Evolutionary conservation across 2,888 invertebrate species (phyloP).

Genomic region (Mesodorylaimus sp.): DNA sequence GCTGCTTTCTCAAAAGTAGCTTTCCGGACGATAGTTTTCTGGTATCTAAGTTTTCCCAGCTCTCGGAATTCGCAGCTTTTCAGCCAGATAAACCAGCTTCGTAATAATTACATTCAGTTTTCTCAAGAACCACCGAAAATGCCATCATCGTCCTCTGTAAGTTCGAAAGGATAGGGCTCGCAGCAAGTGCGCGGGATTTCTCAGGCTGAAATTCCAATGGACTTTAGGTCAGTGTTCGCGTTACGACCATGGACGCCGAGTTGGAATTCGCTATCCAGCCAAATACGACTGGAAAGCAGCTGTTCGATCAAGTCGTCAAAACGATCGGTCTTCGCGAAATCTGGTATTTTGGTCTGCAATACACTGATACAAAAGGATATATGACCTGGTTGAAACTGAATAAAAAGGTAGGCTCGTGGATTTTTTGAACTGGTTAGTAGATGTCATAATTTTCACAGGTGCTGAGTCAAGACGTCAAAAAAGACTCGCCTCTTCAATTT

Average conservation of each 20-base stretch:
- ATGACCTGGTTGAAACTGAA: constrained; percentile 96
- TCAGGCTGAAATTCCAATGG: no score
- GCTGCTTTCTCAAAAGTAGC: no score
- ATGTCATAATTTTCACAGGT: constrained; percentile 47
- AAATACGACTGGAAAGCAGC: constrained; percentile 95
- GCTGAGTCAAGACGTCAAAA: constrained; percentile 92
- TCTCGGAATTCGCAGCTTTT: no score
- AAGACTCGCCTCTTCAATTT: constrained; percentile 80
- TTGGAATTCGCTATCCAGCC: constrained; percentile 99
- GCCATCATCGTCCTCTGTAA: no score
- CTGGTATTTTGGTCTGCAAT: constrained; percentile 99
- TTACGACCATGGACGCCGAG: constrained; percentile 99
- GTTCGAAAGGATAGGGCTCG: neutral
- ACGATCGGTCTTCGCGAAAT: constrained; percentile 96
- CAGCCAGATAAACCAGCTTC: no score
- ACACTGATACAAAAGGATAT: constrained; percentile 92
- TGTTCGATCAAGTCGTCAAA: constrained; percentile 99
- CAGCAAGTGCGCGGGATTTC: no score
- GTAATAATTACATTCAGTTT: no score
- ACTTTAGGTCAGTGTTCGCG: constrained; percentile 81
- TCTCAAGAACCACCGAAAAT: no score
- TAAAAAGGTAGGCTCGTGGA: constrained; percentile 58
- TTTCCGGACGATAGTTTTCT: no score
- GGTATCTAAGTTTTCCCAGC: no score
- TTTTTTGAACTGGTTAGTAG: neutral